A percentile compares a stretch with the other conserved stretches of the same genome.
Evolutionary conservation across 1,140 invertebrate species (phyloP).

Genomic region (Planococcus citri): DNA sequence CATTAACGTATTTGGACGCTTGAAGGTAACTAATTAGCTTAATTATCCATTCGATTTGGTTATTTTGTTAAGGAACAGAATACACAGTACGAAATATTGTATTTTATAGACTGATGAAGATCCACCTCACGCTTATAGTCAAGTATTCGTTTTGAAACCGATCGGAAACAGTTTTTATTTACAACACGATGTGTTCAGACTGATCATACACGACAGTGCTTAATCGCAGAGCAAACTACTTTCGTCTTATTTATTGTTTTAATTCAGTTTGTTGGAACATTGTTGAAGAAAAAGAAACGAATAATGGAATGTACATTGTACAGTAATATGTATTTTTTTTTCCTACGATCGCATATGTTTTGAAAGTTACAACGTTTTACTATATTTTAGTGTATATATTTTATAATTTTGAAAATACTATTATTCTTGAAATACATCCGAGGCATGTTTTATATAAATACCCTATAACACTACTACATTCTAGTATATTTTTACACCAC

Average conservation of each 20-base stretch:
- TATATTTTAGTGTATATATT: background rate
- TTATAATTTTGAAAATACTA: background rate
- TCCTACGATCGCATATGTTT: background rate
- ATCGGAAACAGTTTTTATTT: conserved; percentile 70
- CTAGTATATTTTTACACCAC: too few relatives aligned
- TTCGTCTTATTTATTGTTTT: conserved; percentile 13
- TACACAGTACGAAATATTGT: background rate
- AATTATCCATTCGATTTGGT: background rate
- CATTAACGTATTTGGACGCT: conserved; percentile 82
- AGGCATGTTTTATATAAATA: conserved; percentile 26
- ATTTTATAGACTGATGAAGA: conserved; percentile 77
- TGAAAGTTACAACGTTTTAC: background rate
- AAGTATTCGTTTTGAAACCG: conserved; percentile 80
- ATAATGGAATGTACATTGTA: too few relatives aligned
- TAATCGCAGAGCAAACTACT: conserved; percentile 33
- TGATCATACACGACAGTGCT: conserved; percentile 72
- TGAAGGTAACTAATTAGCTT: conserved; percentile 65
- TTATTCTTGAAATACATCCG: background rate
- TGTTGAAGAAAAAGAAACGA: background rate
- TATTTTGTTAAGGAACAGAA: background rate
- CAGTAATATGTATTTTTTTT: background rate
- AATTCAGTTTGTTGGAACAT: background rate
- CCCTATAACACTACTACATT: too few relatives aligned
- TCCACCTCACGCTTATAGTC: conserved; percentile 78
- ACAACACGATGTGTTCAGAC: conserved; percentile 84